Evolutionary conservation across 2,113 vertebrate genomes (phyloP), one percentile per base, ranked within the genome.

Genomic region (Peromyscus maniculatus): DNA sequence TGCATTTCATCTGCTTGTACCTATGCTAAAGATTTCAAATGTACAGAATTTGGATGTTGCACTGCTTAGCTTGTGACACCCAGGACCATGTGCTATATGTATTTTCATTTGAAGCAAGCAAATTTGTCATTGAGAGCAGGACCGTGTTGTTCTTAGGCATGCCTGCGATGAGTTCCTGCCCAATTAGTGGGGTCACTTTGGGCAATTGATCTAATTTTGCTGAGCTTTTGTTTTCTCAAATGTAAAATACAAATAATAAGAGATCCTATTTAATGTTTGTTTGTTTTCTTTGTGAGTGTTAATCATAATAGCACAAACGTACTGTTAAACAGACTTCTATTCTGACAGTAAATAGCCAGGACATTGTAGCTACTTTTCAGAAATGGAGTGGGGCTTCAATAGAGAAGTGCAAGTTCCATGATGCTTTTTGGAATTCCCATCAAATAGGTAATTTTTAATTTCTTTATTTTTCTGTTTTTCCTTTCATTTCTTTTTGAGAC

Each of bases 101-200:
- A 16, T 78, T 94, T 88, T 43, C 43, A 69, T 91, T 87, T 78
- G 95, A n/a, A 39, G 57, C 24, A 66, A 74, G 80, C 94, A 62
- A 39, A n/a, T 66, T 72, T 69, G 57, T 79, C 55, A 4, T 49
- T 79, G 33, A 93, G 43, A 74, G 8, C 43, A 46, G 7, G 12
- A 16, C n/a, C 26, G 1, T 33, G 15, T 26, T 75, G 15, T 26
- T 80, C 49, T 24, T 66, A n/a, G 43, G 43, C 1, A 84, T n/a
- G 39, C 28, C 17, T 75, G 39, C 26, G 15, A 19, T 92, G 39
- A 79, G 57, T 87, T 28, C 17, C 13, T 77, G 7, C 4, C 75
- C 7, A 49, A 19, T 91, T 77, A 26, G 12, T 52, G 64, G 59
- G 82, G 33, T 94, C 69, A 92, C 26, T 77, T 72, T 36, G 69